phyloP scores from a whole-genome alignment of 2,797 vertebrate genomes.

The Pitangus sulphuratus region DNA sequence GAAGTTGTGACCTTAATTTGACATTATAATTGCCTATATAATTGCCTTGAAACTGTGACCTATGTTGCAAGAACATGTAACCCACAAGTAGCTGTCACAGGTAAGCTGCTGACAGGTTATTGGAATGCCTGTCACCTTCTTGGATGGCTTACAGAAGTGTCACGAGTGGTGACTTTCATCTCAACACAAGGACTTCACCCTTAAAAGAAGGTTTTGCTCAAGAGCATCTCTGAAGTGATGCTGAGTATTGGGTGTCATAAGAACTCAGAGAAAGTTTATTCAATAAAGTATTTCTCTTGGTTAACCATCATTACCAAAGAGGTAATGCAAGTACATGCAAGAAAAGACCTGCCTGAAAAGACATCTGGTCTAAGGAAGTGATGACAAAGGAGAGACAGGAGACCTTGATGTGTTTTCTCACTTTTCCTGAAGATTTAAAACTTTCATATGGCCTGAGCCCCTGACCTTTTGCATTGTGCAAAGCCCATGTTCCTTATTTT shows the following conservation, averaged over 20 bases:
- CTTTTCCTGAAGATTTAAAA: not conserved
- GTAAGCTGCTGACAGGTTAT: not conserved
- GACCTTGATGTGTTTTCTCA: not conserved
- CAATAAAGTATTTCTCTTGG: not conserved
- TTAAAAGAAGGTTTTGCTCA: not conserved
- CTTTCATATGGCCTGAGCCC: not conserved
- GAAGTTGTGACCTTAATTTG: not conserved
- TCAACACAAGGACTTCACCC: not conserved
- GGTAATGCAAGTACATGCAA: not conserved
- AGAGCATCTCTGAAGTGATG: not conserved
- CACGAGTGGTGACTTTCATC: not conserved
- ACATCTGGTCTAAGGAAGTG: not conserved
- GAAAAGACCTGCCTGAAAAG: not conserved
- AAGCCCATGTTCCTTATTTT: not conserved
- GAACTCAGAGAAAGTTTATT: not conserved
- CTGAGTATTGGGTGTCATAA: not conserved
- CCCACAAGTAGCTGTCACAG: not conserved
- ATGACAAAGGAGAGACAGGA: not conserved
- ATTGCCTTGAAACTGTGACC: not conserved
- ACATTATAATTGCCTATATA: not conserved
- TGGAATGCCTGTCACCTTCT: not conserved
- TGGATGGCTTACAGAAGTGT: not conserved
- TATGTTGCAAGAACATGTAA: not conserved
- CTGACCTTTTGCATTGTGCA: not conserved
- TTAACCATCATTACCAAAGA: not conserved